phyloP scores from a whole-genome alignment of 2,797 vertebrate species.

The Betta splendens region DNA sequence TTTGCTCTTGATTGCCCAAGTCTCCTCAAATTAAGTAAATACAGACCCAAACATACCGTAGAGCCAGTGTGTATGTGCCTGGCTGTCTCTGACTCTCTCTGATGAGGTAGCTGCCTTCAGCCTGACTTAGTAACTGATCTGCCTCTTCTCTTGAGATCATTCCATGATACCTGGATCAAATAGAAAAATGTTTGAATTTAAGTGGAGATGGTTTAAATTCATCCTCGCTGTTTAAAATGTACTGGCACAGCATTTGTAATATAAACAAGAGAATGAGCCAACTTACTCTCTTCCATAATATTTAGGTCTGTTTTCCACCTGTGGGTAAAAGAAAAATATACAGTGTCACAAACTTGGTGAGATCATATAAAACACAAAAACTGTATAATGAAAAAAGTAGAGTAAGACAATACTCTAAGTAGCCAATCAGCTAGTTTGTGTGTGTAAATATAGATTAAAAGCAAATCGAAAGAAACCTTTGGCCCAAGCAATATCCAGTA shows the following conservation, averaged over 20 bases:
- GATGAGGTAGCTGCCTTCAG: constrained; percentile 98
- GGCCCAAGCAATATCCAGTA: not conserved
- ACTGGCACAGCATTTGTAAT: not conserved
- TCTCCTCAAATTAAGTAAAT: not conserved
- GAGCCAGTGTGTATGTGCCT: constrained; percentile 96
- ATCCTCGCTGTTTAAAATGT: not conserved
- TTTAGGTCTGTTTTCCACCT: constrained; percentile 98
- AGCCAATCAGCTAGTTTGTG: too few relatives aligned
- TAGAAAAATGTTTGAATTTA: constrained; percentile 1
- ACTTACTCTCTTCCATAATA: constrained; percentile 99
- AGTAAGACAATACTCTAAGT: too few relatives aligned
- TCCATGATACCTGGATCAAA: constrained; percentile 89
- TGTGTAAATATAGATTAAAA: not conserved
- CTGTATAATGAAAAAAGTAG: too few relatives aligned
- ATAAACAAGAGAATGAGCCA: not conserved
- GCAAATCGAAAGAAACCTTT: not conserved
- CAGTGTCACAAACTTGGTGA: not conserved
- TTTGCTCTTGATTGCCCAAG: not conserved
- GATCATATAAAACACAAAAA: not conserved
- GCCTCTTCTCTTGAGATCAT: constrained; percentile 98
- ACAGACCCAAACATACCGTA: constrained; percentile 81
- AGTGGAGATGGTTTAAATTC: not conserved
- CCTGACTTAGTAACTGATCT: constrained; percentile 93
- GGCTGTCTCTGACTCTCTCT: constrained; percentile 98
- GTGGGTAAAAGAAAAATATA: constrained; percentile 44